Evolutionary conservation across 2,113 vertebrate genomes (phyloP), one percentile per base, ranked within the genome.

Genomic region (Egretta garzetta): DNA sequence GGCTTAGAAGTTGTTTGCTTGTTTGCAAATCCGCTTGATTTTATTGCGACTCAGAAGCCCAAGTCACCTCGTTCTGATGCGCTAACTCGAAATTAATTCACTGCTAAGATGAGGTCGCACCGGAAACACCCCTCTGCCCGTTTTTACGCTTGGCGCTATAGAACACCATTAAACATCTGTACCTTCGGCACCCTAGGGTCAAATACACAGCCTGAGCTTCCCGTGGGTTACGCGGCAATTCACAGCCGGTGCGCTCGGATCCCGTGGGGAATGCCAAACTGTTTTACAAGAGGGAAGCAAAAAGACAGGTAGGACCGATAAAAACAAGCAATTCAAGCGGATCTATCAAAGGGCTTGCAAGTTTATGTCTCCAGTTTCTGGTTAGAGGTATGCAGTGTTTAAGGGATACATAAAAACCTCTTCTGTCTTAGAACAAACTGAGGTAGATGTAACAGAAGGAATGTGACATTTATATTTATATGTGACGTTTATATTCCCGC

Each of bases 31-130:
- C 35, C 18, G 4, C 27, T 33, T 73, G 26, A 50, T 56, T 53
- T 56, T 37, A 41, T 4, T 4, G 67, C 82, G 72, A 75, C 79
- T 77, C 86, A 2, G 16, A 76, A 95, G 77, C 13, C 89, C 43
- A 58, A 96, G 33, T 19, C 47, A 86, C 90, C 93, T 56, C 43
- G 18, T 93, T 96, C 91, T 82, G 85, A 96, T 52, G 80, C 74
- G 88, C 84, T 82, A 66, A 95, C 82, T 83, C 90, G 47, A 93
- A 95, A 93, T 53, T 70, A 94, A 96, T 85, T 92, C 84, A 64
- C 68, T 93, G 77, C 86, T 73, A 87, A 66, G 81, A 66, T 59
- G 67, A 86, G 66, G 91, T 75, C 85, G 81, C 93, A 59, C 35
- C 82, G 88, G 79, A 17, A 23, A 92, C 71, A 56, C 43, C 90